Evolutionary conservation across 2,113 vertebrate species (phyloP), one percentile per base, ranked within the genome.

Genomic region (Glareola pratincola): DNA sequence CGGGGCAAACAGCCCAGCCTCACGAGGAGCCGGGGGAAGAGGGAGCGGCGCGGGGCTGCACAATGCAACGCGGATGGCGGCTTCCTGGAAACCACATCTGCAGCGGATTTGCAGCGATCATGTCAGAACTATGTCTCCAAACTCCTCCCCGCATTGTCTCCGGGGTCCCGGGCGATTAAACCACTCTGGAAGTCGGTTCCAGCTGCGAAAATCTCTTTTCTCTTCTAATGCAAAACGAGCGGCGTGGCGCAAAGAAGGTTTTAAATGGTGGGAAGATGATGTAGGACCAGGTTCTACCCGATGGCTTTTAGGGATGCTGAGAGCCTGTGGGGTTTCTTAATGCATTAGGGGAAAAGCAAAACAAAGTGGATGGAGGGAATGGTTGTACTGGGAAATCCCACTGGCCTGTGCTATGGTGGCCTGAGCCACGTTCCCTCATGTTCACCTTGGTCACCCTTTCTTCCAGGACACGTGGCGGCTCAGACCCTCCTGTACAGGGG

Each of bases 21-120:
- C 20, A 14, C 1, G 10, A 19, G 56, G 39, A 85, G 47, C 17
- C 6, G 14, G 17, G 71, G 94, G 91, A 76, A 90, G 64, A 97
- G 95, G 92, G 79, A 95, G 90, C 4, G 66, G 87, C 14, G 0
- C 11, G 2, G 87, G 32, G 69, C 88, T 48, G 57, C 82, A 94
- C 96, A 85, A 92, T 72, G 12, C 63, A 74, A 37, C 14, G 10
- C 8, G 10, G 60, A 69, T 8, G 26, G 67, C 20, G 39, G 90
- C 94, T 95, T 95, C 96, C 97, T 91, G 91, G 79, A 96, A 95
- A 94, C 69, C 92, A 95, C 92, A 95, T 91, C 93, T 94, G 95
- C 96, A 90, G 84, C 39, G 81, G 92, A 95, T 97, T 95, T 95
- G 86, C 79, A 92, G 83, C 23, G 37, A 84, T 94, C 88, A 72